Percentiles rank a stretch among this genome's conserved stretches.
Evolutionary conservation across 2,113 vertebrate genomes (phyloP).

Genomic region (Calyptommatus sinebrachiatus): DNA sequence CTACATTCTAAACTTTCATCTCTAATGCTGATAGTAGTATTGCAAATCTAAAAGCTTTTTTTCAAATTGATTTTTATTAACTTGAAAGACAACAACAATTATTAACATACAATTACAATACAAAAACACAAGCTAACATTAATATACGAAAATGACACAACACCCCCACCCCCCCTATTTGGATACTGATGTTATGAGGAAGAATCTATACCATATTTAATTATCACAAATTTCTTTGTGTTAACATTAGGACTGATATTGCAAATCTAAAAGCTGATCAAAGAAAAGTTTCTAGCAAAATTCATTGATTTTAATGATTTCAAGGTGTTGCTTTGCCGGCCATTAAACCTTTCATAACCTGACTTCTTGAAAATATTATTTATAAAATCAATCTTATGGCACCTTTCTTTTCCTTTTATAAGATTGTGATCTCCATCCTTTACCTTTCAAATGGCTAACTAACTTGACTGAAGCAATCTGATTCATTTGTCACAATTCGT

Average conservation of each 20-base stretch:
- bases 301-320: too few species aligned
- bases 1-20: too few species aligned
- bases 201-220: too few species aligned
- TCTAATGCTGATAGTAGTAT: background rate
- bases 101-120: too few species aligned
- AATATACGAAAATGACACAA: too few species aligned
- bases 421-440: background rate
- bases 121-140: too few species aligned
- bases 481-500: background rate
- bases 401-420: background rate
- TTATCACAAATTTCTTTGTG: too few species aligned
- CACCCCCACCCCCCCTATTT: too few species aligned
- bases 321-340: background rate
- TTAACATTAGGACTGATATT: too few species aligned
- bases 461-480: background rate
- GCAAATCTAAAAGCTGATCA: background rate
- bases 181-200: too few species aligned
- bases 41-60: background rate
- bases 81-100: too few species aligned
- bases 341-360: background rate
- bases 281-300: background rate
- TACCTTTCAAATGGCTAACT: background rate
- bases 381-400: background rate
- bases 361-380: background rate
- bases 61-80: too few species aligned